Conservation (phyloP, 2,888 invertebrate genomes). For the Agelastica alni region DNA sequence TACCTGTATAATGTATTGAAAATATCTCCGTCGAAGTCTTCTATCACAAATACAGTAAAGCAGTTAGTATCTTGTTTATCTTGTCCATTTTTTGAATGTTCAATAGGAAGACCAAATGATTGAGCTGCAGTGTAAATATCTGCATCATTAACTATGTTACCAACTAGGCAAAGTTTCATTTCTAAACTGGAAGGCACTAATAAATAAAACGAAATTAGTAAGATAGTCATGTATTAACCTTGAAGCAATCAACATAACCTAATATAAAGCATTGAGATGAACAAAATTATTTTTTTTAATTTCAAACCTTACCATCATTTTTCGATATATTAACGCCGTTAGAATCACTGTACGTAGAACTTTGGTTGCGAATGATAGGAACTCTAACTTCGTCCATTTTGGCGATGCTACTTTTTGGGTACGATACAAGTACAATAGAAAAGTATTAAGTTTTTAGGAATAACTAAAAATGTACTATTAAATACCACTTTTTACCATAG, state of each 20-base stretch:
- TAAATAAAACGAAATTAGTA: constrained; percentile 17
- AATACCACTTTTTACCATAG: constrained; percentile 34
- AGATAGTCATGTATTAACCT: constrained; percentile 37
- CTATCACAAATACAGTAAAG: constrained; percentile 73
- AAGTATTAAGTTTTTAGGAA: constrained; percentile 24
- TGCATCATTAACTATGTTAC: constrained; percentile 61
- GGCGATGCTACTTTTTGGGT: constrained; percentile 51
- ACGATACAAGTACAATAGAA: constrained; percentile 39
- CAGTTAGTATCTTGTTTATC: constrained; percentile 64
- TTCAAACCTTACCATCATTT: constrained; percentile 50
- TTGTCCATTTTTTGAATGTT: constrained; percentile 65
- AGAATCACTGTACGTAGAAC: constrained; percentile 55
- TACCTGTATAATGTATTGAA: constrained; percentile 66
- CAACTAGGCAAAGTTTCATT: constrained; percentile 68
- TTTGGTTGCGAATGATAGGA: constrained; percentile 51
- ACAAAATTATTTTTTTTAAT: constrained; percentile 7
- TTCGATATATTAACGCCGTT: constrained; percentile 50
- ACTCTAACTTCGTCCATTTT: constrained; percentile 58
- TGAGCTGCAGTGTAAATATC: constrained; percentile 63
- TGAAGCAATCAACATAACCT: constrained; percentile 47
- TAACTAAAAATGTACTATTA: constrained; percentile 26
- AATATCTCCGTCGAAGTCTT: constrained; percentile 73
- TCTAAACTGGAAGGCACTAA: constrained; percentile 53
- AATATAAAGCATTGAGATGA: constrained; percentile 19
- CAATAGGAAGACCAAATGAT: constrained; percentile 66